These are phyloP conservation scores for Pachydiplax longipennis DNA, from an alignment of 2,888 invertebrate genomes.

Conservation along the genomic window DNA sequence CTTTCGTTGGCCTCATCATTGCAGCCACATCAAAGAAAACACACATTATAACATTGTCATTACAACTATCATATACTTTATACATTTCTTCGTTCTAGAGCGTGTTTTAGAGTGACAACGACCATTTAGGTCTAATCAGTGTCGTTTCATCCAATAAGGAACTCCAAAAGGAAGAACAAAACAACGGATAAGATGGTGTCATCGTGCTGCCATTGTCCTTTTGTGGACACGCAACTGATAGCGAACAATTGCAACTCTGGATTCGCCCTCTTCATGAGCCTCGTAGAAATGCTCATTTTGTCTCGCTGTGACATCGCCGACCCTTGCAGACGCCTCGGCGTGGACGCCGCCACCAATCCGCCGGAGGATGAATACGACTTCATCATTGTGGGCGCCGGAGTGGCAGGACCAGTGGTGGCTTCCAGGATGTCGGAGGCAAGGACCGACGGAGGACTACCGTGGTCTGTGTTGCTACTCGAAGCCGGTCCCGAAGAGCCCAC, in stretches of 20 bases:
- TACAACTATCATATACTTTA: too few relatives aligned
- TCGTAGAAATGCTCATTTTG: constrained; percentile 53
- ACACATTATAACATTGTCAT: too few relatives aligned
- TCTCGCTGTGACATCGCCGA: constrained; percentile 53
- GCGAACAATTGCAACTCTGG: constrained; percentile 51
- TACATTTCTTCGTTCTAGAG: too few relatives aligned
- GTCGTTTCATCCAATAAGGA: too few relatives aligned
- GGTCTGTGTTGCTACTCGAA: constrained; percentile 66
- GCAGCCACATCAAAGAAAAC: too few relatives aligned
- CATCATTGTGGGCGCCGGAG: constrained; percentile 73
- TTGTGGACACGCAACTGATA: constrained; percentile 53
- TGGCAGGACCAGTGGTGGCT: constrained; percentile 75
- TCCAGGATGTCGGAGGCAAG: constrained; percentile 71
- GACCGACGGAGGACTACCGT: constrained; percentile 18
- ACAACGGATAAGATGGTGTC: background rate
- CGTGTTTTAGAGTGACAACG: too few relatives aligned
- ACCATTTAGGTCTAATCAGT: too few relatives aligned
- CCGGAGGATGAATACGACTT: constrained; percentile 67
- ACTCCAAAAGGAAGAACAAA: too few relatives aligned
- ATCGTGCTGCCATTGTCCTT: constrained; percentile 50
- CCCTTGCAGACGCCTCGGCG: constrained; percentile 53
- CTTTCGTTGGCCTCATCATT: too few relatives aligned
- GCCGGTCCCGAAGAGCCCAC: constrained; percentile 66
- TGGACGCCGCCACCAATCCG: constrained; percentile 2
- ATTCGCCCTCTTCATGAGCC: constrained; percentile 53